Evolutionary conservation across 2,888 invertebrate genomes (phyloP).

Genomic region (Cryptosula pallasiana): DNA sequence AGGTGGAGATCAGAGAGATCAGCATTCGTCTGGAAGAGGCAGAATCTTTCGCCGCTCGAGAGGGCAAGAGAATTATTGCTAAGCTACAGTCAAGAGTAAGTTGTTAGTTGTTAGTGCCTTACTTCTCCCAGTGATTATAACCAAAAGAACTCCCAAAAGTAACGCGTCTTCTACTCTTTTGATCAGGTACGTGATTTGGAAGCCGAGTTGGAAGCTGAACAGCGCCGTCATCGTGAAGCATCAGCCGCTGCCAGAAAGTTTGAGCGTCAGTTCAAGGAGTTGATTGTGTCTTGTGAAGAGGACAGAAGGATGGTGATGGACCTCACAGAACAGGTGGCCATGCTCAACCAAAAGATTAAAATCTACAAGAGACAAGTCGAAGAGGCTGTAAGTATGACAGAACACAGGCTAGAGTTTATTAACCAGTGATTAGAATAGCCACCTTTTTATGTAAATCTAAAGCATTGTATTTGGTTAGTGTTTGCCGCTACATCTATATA

Average conservation of each 20-base stretch:
- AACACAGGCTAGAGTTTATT: too few species aligned
- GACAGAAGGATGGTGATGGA: conserved; percentile 46
- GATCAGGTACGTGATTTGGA: conserved; percentile 51
- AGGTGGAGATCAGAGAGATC: conserved; percentile 53
- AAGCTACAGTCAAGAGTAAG: conserved; percentile 51
- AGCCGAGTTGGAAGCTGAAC: conserved; percentile 49
- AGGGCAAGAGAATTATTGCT: conserved; percentile 53
- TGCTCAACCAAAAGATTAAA: conserved; percentile 44
- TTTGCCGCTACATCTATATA: too few species aligned
- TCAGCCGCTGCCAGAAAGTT: conserved; percentile 44
- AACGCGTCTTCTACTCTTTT: too few species aligned
- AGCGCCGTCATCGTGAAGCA: conserved; percentile 47
- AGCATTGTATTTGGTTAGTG: too few species aligned
- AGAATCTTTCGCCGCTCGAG: conserved; percentile 51
- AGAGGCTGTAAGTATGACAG: conserved; percentile 45
- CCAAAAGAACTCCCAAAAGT: too few species aligned
- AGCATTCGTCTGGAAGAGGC: conserved; percentile 53
- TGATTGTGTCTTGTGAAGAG: conserved; percentile 44
- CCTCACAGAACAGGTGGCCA: conserved; percentile 42
- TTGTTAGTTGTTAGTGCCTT: too few species aligned
- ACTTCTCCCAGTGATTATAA: too few species aligned
- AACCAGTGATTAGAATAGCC: too few species aligned
- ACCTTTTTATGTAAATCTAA: too few species aligned
- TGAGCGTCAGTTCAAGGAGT: conserved; percentile 47
- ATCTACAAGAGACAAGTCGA: conserved; percentile 52